phyloP scores from a whole-genome alignment of 1,140 invertebrate species.

The Bombus waltoni region DNA sequence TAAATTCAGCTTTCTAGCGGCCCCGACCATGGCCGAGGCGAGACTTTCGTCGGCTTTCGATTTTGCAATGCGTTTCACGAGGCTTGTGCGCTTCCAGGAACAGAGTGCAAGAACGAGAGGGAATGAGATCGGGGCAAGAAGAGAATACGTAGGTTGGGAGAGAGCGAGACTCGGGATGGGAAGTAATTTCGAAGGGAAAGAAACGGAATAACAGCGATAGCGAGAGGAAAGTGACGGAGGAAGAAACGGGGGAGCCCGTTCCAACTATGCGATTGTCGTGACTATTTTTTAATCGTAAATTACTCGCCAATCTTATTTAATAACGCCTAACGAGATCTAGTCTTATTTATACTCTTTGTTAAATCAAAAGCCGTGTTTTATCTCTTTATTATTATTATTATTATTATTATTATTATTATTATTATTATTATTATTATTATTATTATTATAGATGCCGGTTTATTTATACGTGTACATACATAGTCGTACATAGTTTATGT shows the following conservation, averaged over 20 bases:
- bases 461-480: slow-evolving; percentile 36
- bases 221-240: neutral
- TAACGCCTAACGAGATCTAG: slow-evolving; percentile 75
- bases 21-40: neutral
- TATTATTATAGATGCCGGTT: slow-evolving; percentile 17
- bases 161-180: neutral
- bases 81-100: neutral
- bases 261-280: neutral
- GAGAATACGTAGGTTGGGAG: neutral
- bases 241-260: neutral
- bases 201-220: neutral
- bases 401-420: slow-evolving; percentile 28
- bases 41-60: slow-evolving; percentile 12
- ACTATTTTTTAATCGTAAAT: slow-evolving; percentile 37
- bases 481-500: neutral
- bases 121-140: too few relatives aligned
- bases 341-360: slow-evolving; percentile 78
- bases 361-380: slow-evolving; percentile 60
- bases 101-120: neutral
- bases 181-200: too few relatives aligned
- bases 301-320: slow-evolving; percentile 63
- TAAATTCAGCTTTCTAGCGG: slow-evolving; percentile 31
- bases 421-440: slow-evolving; percentile 40
- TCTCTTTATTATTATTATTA: slow-evolving; percentile 22
- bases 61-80: slow-evolving; percentile 36